Percentiles rank a stretch among this genome's conserved stretches.
Evolutionary conservation across 1,140 invertebrate genomes (phyloP).

Genomic region (Tachypleus tridentatus): DNA sequence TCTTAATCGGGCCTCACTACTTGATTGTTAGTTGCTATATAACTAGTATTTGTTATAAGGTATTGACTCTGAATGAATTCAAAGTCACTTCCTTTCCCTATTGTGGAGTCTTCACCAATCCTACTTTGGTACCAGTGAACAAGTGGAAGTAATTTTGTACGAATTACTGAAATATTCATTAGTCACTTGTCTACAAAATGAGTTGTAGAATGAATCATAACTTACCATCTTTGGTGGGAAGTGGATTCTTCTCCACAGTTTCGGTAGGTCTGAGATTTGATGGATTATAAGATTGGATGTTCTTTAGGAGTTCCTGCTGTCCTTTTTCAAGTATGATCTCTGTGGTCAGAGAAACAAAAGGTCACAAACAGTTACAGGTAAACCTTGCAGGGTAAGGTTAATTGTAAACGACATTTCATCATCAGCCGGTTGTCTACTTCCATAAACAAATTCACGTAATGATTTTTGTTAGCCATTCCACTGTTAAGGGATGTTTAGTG

Average conservation of each 20-base stretch:
- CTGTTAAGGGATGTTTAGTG: background rate
- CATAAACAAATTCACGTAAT: background rate
- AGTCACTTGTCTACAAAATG: background rate
- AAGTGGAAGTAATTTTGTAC: background rate
- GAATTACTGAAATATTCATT: background rate
- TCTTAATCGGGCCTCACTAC: too few relatives aligned
- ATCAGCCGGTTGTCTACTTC: background rate
- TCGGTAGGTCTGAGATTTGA: constrained; percentile 75
- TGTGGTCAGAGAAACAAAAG: constrained; percentile 30
- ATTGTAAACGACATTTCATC: background rate
- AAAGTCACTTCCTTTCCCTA: too few relatives aligned
- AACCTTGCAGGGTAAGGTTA: background rate
- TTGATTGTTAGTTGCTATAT: too few relatives aligned
- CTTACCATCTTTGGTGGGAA: constrained; percentile 67
- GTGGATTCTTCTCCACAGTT: constrained; percentile 75
- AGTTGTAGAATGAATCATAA: background rate
- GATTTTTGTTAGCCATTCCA: too few relatives aligned
- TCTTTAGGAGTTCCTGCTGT: constrained; percentile 68
- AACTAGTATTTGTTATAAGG: too few relatives aligned
- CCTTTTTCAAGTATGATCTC: constrained; percentile 76
- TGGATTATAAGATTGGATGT: constrained; percentile 75
- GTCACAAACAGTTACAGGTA: background rate
- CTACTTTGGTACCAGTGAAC: too few relatives aligned
- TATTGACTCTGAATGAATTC: too few relatives aligned
- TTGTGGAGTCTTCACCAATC: too few relatives aligned